These are phyloP conservation scores for Zenarchopterus dispar DNA, from an alignment of 2,797 vertebrate species.

Conservation along the genomic window DNA sequence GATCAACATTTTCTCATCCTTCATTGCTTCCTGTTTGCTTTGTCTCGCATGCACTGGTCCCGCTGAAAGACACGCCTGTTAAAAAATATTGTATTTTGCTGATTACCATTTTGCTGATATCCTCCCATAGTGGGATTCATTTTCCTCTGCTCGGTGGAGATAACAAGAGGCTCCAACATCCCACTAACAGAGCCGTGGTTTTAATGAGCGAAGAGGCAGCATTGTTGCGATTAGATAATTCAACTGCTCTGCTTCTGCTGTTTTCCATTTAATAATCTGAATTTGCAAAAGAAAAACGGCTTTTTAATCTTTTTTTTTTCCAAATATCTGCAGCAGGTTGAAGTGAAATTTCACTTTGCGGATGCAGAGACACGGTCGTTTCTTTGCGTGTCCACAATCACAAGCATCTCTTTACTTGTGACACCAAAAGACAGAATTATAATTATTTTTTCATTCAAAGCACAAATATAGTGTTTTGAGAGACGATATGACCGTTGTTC, in stretches of 20 bases:
- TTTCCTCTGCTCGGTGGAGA: constrained; percentile 2
- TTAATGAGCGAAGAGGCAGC: constrained; percentile 26
- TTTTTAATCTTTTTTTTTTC: not conserved
- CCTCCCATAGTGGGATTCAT: not conserved
- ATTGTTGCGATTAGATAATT: constrained; percentile 21
- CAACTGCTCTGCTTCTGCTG: constrained; percentile 10
- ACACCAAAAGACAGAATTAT: not conserved
- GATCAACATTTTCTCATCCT: constrained; percentile 25
- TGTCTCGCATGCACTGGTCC: constrained; percentile 1
- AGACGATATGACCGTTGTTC: constrained; percentile 12
- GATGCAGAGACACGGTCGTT: too few relatives aligned
- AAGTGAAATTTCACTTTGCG: not conserved
- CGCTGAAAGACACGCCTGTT: not conserved
- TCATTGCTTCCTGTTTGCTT: constrained; percentile 32
- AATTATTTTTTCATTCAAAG: not conserved
- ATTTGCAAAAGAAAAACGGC: not conserved
- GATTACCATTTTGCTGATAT: not conserved
- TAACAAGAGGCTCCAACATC: not conserved
- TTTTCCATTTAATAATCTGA: constrained; percentile 20
- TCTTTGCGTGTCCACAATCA: too few relatives aligned
- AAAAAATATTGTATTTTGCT: not conserved
- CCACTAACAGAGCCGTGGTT: constrained; percentile 1
- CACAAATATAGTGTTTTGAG: not conserved
- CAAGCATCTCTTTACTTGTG: too few relatives aligned
- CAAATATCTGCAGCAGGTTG: not conserved